Base-by-base conservation (phyloP, 2,888 invertebrate genomes). In the Eurois occulta region DNA sequence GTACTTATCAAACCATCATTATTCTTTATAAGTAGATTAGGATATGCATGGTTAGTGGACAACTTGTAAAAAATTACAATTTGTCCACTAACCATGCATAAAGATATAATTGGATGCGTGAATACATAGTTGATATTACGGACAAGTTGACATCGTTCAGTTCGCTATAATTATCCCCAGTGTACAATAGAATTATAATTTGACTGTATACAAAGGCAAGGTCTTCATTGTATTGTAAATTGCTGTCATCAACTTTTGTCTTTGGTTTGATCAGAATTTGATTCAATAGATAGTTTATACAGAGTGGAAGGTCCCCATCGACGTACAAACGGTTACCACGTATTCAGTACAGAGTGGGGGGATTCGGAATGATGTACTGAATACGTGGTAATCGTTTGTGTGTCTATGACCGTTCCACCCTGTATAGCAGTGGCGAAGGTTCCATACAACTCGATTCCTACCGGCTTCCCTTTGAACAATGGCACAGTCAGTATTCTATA, bases 191-290 rank as follows among this genome's bases (percentile, higher is more conserved):
- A 67, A 67, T 52, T 67, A 35, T 41, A 18, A 28, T 58, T 55
- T 46, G 24, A 32, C n/a, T 78, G 13, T 28, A 52, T 10, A 77
- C 32, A 60, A 32, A 28, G n/a, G 41, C 60, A 60, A 67, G n/a
- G 32, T n/a, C 41, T 18, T 11, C n/a, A 68, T 67, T 60, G 41
- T 65, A 28, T 13, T 46, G n/a, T 16, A 38, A 77, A 66, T 77
- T 46, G 13, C 35, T 64, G 24, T 75, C 21, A 52, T 74, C n/a
- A 35, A 2, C n/a, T 28, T 52, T 43, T 58, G 28, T n/a, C 46
- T 60, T 71, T 58, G n/a, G 3, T 58, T 58, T 32, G 18, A 18
- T 32, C 41, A 24, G 38, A 72, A 48, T 48, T 72, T 55, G 28
- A 64, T 65, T 28, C 41, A n/a, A 41, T 18, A 41, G n/a, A 41